These are phyloP conservation scores for Ramphastos sulfuratus DNA, from an alignment of 2,113 vertebrate species.

Conservation along the genomic window DNA sequence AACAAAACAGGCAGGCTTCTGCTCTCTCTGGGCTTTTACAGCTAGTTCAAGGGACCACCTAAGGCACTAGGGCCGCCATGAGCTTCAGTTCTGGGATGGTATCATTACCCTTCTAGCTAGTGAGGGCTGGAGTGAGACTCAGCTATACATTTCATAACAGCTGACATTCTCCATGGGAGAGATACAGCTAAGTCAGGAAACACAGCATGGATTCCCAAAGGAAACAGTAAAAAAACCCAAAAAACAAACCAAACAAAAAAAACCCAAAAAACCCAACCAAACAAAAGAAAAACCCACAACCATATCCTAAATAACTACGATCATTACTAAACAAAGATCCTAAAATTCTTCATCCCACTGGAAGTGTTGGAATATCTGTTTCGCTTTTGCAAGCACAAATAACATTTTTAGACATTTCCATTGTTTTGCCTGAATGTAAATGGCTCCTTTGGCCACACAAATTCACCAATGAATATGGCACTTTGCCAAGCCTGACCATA, in stretches of 20 bases:
- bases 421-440: no score
- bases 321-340: background rate
- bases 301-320: background rate
- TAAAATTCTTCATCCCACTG: background rate
- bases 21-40: background rate
- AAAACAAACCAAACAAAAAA: no score
- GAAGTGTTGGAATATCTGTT: background rate
- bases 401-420: background rate
- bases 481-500: no score
- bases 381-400: background rate
- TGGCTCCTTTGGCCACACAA: no score
- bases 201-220: background rate
- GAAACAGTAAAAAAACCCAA: background rate
- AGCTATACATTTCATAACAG: background rate
- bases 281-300: background rate
- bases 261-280: no score
- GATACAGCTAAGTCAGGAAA: background rate
- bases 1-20: background rate
- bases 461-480: no score
- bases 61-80: background rate
- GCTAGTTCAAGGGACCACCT: accelerated
- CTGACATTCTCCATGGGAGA: background rate
- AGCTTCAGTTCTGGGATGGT: background rate
- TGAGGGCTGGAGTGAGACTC: background rate
- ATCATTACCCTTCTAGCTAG: background rate